Evolutionary conservation across 2,113 vertebrate genomes (phyloP).

Genomic region (Camelus bactrianus): DNA sequence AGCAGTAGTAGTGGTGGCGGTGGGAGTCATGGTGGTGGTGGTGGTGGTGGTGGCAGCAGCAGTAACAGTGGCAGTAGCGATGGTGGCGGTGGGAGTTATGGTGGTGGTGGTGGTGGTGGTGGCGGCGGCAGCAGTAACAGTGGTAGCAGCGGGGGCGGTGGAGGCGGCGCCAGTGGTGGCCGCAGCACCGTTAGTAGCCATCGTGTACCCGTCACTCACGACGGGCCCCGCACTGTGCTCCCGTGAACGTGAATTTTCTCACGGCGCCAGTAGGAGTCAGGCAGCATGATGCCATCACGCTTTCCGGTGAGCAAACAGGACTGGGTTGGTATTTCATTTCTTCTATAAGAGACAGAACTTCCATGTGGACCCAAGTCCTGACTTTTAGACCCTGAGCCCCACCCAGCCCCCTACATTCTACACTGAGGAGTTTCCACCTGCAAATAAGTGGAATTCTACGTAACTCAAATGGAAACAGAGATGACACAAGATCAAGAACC

Average conservation of each 20-base stretch:
- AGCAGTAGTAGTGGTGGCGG: background rate
- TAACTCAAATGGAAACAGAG: background rate
- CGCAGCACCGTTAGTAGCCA: too few species aligned
- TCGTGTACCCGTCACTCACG: too few species aligned
- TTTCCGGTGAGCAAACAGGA: background rate
- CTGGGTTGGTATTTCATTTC: background rate
- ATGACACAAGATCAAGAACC: background rate
- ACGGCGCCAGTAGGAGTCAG: background rate
- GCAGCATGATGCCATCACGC: background rate
- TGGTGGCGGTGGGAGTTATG: background rate
- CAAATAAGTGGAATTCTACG: background rate
- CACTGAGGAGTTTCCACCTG: background rate
- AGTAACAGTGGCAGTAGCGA: accelerated
- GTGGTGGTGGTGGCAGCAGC: too few species aligned
- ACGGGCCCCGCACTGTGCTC: background rate
- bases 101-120: too few species aligned
- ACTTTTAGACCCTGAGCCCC: background rate
- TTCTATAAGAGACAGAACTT: background rate
- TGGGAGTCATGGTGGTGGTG: background rate
- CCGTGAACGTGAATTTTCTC: background rate
- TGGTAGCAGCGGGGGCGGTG: too few species aligned
- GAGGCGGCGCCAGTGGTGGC: too few species aligned
- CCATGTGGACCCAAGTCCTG: background rate
- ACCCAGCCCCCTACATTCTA: background rate
- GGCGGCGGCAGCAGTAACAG: too few species aligned